Evolutionary conservation across 2,888 invertebrate species (phyloP).

Genomic region (Toxonevra muliebris): DNA sequence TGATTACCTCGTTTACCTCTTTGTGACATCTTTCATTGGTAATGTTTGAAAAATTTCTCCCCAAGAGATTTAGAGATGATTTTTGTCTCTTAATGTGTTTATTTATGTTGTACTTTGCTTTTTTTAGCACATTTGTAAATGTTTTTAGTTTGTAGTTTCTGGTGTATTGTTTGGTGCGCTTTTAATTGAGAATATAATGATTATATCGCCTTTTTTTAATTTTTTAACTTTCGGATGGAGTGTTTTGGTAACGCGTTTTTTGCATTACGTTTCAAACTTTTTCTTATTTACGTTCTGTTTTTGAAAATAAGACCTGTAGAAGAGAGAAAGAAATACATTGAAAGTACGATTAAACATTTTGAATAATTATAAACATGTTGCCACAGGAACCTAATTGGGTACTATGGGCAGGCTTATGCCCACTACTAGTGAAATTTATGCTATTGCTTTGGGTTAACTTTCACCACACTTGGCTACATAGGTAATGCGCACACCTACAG

Average conservation of each 20-base stretch:
- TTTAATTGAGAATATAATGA: background rate
- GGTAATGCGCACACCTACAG: too few relatives aligned
- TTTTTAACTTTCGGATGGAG: background rate
- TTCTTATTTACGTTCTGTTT: background rate
- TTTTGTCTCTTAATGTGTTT: background rate
- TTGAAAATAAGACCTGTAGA: slow-evolving; percentile 22
- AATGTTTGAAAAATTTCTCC: slow-evolving; percentile 31
- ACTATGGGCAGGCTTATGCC: too few relatives aligned
- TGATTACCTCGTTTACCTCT: slow-evolving; percentile 80
- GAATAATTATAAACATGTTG: too few relatives aligned
- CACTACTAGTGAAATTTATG: too few relatives aligned
- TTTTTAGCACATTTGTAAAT: slow-evolving; percentile 14
- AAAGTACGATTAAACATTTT: too few relatives aligned
- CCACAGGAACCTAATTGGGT: too few relatives aligned
- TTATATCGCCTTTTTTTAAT: background rate
- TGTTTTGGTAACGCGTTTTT: slow-evolving; percentile 16
- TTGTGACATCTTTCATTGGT: slow-evolving; percentile 74
- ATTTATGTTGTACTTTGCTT: slow-evolving; percentile 14
- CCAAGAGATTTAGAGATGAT: slow-evolving; percentile 18
- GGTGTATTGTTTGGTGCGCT: slow-evolving; percentile 6
- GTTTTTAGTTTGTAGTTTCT: slow-evolving; percentile 5
- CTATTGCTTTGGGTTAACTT: too few relatives aligned
- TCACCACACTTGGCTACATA: too few relatives aligned
- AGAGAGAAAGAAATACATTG: background rate
- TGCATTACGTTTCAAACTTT: slow-evolving; percentile 12